These are phyloP conservation scores for Hydrotaea cyrtoneurina DNA, from an alignment of 2,888 invertebrate species.

Conservation along the genomic window DNA sequence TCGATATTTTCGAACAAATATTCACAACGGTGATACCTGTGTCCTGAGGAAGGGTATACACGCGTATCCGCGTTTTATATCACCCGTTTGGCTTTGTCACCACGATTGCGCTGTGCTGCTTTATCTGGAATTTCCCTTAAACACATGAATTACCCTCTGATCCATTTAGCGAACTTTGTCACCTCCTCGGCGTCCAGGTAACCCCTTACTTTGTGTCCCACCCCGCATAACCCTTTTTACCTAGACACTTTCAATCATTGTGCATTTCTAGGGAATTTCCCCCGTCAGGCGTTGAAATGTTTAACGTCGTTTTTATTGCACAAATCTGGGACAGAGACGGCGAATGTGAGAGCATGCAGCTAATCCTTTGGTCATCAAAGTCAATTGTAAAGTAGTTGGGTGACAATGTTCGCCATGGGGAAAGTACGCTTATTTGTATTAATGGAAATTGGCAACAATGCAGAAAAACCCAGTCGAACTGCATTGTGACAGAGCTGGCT, in stretches of 20 bases:
- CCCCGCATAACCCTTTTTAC: neutral
- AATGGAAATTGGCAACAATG: neutral
- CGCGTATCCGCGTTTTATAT: neutral
- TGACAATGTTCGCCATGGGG: neutral
- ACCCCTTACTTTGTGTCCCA: too few relatives aligned
- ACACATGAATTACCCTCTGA: conserved; percentile 2
- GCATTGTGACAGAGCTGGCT: too few relatives aligned
- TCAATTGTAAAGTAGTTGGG: conserved; percentile 14
- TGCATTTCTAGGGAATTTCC: conserved; percentile 20
- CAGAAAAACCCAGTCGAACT: neutral
- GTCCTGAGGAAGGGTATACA: neutral
- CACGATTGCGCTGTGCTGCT: neutral
- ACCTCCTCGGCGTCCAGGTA: neutral
- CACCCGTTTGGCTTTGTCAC: neutral
- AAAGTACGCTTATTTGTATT: neutral
- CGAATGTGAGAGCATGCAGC: neutral
- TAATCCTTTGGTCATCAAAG: conserved; percentile 2
- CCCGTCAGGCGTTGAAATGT: neutral
- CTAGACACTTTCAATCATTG: neutral
- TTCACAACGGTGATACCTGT: neutral
- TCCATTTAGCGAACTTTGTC: conserved; percentile 2
- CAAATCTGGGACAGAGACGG: neutral
- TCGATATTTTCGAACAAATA: too few relatives aligned
- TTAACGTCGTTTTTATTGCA: conserved; percentile 1
- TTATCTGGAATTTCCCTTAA: conserved; percentile 23